Conservation (phyloP, 2,113 vertebrate genomes). For the Lepus americanus region DNA sequence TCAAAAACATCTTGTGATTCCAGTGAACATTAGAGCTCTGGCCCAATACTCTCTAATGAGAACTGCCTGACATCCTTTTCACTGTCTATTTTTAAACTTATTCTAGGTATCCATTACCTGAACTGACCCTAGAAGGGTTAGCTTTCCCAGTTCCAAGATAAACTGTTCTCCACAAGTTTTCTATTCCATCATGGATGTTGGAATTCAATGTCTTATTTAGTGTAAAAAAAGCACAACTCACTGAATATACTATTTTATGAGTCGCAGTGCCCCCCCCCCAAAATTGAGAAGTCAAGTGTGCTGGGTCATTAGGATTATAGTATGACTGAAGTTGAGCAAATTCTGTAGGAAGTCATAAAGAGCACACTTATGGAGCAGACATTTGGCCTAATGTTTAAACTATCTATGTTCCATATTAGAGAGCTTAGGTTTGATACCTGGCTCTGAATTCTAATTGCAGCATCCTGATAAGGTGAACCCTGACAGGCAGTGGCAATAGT, state of each 20-base stretch:
- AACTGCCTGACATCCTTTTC: background rate
- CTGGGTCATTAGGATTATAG: background rate
- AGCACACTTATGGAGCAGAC: background rate
- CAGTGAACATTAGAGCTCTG: background rate
- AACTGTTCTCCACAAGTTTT: conserved; percentile 29
- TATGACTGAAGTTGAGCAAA: conserved; percentile 22
- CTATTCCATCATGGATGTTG: background rate
- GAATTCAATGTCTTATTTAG: background rate
- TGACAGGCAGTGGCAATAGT: too few species aligned
- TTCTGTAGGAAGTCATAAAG: conserved; percentile 11
- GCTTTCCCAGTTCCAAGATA: background rate
- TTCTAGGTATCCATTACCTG: background rate
- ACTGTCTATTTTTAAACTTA: conserved; percentile 1
- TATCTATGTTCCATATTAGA: too few species aligned
- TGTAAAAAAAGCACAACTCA: conserved; percentile 4
- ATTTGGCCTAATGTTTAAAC: too few species aligned
- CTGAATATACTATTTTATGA: conserved; percentile 17
- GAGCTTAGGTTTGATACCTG: too few species aligned
- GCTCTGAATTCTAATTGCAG: too few species aligned
- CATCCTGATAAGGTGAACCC: too few species aligned
- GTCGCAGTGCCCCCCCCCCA: background rate
- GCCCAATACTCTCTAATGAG: background rate
- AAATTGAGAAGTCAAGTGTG: background rate
- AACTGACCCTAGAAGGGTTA: background rate
- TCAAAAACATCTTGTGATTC: conserved; percentile 11